These are phyloP conservation scores for Oryzias woworae DNA, from an alignment of 2,113 vertebrate species.

Conservation along the genomic window DNA sequence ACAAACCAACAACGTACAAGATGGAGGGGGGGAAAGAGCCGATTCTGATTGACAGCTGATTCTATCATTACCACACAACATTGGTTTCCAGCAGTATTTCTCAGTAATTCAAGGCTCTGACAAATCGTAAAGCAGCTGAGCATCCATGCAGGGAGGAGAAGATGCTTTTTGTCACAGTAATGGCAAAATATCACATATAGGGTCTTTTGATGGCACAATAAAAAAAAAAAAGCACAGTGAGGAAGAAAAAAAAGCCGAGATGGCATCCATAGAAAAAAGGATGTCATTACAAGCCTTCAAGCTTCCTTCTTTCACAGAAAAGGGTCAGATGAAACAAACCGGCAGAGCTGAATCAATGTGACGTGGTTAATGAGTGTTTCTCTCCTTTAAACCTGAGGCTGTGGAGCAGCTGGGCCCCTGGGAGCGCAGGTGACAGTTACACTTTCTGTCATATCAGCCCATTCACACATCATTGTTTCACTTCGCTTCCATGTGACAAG, in stretches of 20 bases:
- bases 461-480: slow-evolving; percentile 69
- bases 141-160: slow-evolving; percentile 48
- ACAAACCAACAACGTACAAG: slow-evolving; percentile 9
- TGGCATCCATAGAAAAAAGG: slow-evolving; percentile 30
- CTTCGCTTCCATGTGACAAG: slow-evolving; percentile 39
- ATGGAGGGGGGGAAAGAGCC: slow-evolving; percentile 46
- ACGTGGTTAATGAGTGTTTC: slow-evolving; percentile 76
- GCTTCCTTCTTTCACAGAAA: slow-evolving; percentile 46
- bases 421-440: slow-evolving; percentile 66
- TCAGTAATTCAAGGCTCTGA: slow-evolving; percentile 62
- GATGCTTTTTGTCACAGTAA: slow-evolving; percentile 65
- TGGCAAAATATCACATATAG: slow-evolving; percentile 37
- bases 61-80: slow-evolving; percentile 66
- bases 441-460: slow-evolving; percentile 66
- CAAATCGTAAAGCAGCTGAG: slow-evolving; percentile 63
- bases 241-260: slow-evolving; percentile 18
- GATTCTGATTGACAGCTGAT: slow-evolving; percentile 53
- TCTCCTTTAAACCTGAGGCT: slow-evolving; percentile 58
- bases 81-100: slow-evolving; percentile 51
- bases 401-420: slow-evolving; percentile 63
- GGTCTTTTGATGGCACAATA: not conserved
- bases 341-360: slow-evolving; percentile 64
- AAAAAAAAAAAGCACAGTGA: slow-evolving; percentile 39
- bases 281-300: slow-evolving; percentile 48
- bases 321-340: slow-evolving; percentile 56